Evolutionary conservation across 2,888 invertebrate genomes (phyloP).

Genomic region (Cecidostiba fungosa): DNA sequence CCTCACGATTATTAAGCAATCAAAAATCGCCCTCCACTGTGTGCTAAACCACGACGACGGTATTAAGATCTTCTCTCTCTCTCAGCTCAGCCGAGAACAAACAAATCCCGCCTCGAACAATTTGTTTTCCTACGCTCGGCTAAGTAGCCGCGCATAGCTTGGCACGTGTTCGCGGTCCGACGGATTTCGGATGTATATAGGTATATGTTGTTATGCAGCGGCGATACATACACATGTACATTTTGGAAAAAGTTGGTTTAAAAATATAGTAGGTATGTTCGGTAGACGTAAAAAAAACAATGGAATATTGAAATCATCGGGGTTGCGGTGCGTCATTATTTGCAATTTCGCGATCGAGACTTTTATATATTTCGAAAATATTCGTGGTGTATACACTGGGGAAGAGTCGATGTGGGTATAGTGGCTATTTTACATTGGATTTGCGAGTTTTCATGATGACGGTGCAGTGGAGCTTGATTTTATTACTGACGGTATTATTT

Average conservation of each 20-base stretch:
- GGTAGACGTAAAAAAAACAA: neutral
- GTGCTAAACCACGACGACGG: neutral
- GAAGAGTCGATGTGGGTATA: neutral
- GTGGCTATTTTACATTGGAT: neutral
- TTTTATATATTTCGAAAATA: slow-evolving; percentile 1
- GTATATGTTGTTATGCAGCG: too few species aligned
- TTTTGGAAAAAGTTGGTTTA: neutral
- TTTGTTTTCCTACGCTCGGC: slow-evolving; percentile 72
- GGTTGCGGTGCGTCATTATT: neutral
- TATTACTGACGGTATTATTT: neutral
- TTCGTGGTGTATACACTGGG: neutral
- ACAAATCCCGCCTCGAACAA: slow-evolving; percentile 71
- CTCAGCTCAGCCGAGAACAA: slow-evolving; percentile 61
- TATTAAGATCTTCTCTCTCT: slow-evolving; percentile 31
- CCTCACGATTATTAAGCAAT: slow-evolving; percentile 19
- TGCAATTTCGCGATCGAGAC: neutral
- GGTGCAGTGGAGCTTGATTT: neutral
- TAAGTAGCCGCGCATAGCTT: slow-evolving; percentile 70
- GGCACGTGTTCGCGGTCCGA: slow-evolving; percentile 63
- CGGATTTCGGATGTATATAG: neutral
- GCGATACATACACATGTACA: neutral
- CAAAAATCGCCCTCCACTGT: neutral
- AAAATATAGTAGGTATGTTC: neutral
- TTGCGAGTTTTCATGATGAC: neutral
- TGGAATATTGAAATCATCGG: neutral